Conservation (phyloP, 2,797 vertebrate genomes). For the Setipinna tenuifilis region DNA sequence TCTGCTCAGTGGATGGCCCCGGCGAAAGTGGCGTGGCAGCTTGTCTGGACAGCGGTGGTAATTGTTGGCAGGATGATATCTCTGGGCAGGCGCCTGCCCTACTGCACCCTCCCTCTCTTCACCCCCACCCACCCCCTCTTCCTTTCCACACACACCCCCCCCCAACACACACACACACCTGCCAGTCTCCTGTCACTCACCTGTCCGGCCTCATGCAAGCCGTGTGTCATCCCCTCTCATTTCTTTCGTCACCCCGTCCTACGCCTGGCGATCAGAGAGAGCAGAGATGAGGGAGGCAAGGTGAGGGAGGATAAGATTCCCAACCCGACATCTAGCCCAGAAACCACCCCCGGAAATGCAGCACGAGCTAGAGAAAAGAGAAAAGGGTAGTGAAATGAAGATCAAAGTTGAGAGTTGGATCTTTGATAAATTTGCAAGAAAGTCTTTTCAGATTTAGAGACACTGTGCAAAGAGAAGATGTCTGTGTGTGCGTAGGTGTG, state of each 20-base stretch:
- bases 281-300: neutral
- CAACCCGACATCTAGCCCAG: constrained; percentile 15
- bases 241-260: constrained; percentile 38
- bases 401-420: constrained; percentile 40
- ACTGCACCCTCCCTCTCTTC: neutral
- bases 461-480: constrained; percentile 30
- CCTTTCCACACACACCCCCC: too few species aligned
- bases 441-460: constrained; percentile 22
- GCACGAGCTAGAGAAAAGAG: neutral
- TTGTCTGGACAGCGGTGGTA: constrained; percentile 59
- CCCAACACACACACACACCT: constrained; percentile 23
- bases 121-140: neutral
- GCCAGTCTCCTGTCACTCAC: constrained; percentile 57
- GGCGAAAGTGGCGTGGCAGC: constrained; percentile 13
- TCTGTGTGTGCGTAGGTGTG: neutral
- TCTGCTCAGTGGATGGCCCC: neutral
- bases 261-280: neutral
- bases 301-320: neutral
- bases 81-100: neutral
- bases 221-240: constrained; percentile 46
- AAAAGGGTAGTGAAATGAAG: constrained; percentile 42
- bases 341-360: constrained; percentile 18
- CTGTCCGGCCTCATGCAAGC: constrained; percentile 43
- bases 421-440: constrained; percentile 51
- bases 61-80: constrained; percentile 56